Evolutionary conservation across 2,113 vertebrate species (phyloP).

Genomic region (Eptatretus burgeri): DNA sequence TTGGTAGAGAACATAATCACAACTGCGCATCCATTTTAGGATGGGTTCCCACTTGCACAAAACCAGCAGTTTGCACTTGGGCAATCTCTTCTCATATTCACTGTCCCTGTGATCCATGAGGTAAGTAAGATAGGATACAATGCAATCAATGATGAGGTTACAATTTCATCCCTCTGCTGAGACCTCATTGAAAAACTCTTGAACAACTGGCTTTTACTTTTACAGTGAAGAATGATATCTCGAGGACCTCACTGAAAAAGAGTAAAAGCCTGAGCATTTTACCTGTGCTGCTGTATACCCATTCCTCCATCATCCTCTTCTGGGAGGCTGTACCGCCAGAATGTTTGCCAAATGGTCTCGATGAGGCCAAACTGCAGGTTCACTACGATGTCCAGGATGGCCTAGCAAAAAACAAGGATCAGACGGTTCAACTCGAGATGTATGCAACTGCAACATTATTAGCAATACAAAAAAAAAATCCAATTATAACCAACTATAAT

Average conservation of each 20-base stretch:
- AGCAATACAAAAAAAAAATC: too few relatives aligned
- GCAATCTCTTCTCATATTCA: constrained; percentile 53
- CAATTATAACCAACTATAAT: too few relatives aligned
- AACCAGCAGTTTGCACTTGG: constrained; percentile 39
- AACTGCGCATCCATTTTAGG: constrained; percentile 39
- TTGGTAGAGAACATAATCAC: constrained; percentile 61
- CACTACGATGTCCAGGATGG: constrained; percentile 55
- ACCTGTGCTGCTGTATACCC: constrained; percentile 1
- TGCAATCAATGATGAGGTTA: too few relatives aligned
- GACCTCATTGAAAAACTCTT: too few relatives aligned
- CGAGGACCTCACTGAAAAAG: too few relatives aligned
- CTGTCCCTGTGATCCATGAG: constrained; percentile 21
- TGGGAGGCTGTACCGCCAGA: constrained; percentile 46
- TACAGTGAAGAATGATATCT: too few relatives aligned
- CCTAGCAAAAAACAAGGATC: constrained; percentile 17
- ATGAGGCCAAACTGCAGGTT: constrained; percentile 65
- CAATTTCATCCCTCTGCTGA: too few relatives aligned
- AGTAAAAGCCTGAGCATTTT: background rate
- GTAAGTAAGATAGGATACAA: too few relatives aligned
- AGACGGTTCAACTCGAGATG: too few relatives aligned
- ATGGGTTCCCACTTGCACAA: constrained; percentile 56
- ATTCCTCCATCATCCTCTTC: constrained; percentile 3
- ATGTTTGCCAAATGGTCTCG: constrained; percentile 62
- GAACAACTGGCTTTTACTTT: too few relatives aligned
- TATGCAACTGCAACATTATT: too few relatives aligned